Evolutionary conservation across 2,888 invertebrate genomes (phyloP), one percentile per base, ranked within the genome.

Genomic region (Hololepta plana): DNA sequence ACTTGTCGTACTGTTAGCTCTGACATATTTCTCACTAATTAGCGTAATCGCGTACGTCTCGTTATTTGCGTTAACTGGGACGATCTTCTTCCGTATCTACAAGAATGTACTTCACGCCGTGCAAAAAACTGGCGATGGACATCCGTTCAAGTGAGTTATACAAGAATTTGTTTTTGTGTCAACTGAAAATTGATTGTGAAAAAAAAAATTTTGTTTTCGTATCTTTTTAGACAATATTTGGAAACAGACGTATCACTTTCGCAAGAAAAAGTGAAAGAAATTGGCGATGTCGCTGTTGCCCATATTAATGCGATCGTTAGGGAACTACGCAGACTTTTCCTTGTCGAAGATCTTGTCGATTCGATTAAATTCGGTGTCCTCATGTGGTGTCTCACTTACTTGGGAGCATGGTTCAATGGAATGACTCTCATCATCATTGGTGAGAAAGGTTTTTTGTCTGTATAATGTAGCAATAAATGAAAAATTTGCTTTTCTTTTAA

Each of bases 351-450:
- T 62, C 67, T 95, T 47, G 77, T 95, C 44, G 95, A 96, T 60
- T 87, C 87, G 38, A 67, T 87, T 47, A 87, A 95, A 69, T 96
- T 96, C 60, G 90, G 81, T 43, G 74, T 90, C 42, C 64, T 90
- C 47, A 68, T 96, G 53, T 96, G 93, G 93, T 79, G 82, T 47
- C 70, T 96, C 59, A 96, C 96, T 34, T 96, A 95, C 59, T 68
- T 96, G 47, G 96, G 96, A 49, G 79, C 91, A 46, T 95, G 91
- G 85, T 95, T 98, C 69, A 96, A 96, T 60, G 96, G 95, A 58
- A 85, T 96, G 77, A 93, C 95, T 43, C 74, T 98, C 45, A 75
- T 96, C 51, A 91, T 95, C 51, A 72, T 96, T 51, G 82, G 93
- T 90, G 53, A 59, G 67, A 48, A n/a, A n/a, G n/a, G n/a, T n/a